Evolutionary conservation across 1,140 invertebrate genomes (phyloP), one percentile per base, ranked within the genome.

Genomic region (Sitobion miscanthi): DNA sequence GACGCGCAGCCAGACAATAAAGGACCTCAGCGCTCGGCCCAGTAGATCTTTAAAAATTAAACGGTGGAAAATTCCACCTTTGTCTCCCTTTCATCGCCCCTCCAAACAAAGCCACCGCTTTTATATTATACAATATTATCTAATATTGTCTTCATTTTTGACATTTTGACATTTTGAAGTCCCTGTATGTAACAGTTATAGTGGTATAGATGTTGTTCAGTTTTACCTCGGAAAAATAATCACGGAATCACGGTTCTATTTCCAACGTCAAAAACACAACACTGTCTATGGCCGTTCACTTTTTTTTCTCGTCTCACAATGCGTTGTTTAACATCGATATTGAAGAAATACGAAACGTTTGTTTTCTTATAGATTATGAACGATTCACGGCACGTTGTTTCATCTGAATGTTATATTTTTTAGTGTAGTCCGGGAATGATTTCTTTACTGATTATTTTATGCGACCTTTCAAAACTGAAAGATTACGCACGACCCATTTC

Each of bases 401-500:
- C 20, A 38, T 86, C 11, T 47, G 4, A 14, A 86, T 25, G 42
- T 47, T 17, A 47, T 86, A 25, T 47, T 86, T 86, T 88, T 88
- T 87, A 49, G 42, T 17, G 45, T n/a, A 42, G 42, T 30, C 42
- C 11, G 23, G 11, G 85, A 49, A 87, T n/a, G 85, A 47, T 47
- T 25, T 86, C 23, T 45, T 25, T 21, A 23, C 86, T 49, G 86
- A 88, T 52, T 88, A 52, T 88, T 52, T 52, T 49, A n/a, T 52
- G 23, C 8, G 17, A 35, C 49, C 14, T 88, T 52, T 49, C 20
- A 52, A 88, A 88, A 49, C 30, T 88, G n/a, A 52, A 52, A 8
- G 30, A 88, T 88, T 88, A 88, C n/a, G n/a, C 86, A 21, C 86
- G 86, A 52, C 35, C 21, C n/a, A 30, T 88, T 88, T n/a, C 49